Conservation (phyloP, 2,113 vertebrate species). For the Montifringilla adamsi region DNA sequence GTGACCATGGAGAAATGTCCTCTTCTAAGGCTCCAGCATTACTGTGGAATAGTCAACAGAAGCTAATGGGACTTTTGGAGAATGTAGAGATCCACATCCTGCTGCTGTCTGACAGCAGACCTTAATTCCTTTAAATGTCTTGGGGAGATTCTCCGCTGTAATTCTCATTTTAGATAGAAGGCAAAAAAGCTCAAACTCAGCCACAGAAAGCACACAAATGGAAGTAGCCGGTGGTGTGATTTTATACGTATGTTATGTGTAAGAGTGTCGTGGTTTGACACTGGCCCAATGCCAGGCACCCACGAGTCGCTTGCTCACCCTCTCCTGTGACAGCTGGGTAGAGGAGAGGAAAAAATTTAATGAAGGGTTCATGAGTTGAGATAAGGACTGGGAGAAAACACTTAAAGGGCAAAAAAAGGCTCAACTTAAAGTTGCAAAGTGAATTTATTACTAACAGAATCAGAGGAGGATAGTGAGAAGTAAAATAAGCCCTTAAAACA, state of each 20-base stretch:
- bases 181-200: background rate
- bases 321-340: background rate
- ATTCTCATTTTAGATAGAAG: background rate
- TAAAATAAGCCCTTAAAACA: background rate
- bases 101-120: background rate
- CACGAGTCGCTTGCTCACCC: accelerated
- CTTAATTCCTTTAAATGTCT: background rate
- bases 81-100: background rate
- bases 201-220: background rate
- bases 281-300: background rate
- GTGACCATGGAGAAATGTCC: background rate
- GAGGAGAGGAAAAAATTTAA: background rate
- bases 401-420: background rate
- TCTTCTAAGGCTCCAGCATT: background rate
- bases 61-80: background rate
- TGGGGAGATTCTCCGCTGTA: background rate
- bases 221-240: background rate
- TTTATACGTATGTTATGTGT: background rate
- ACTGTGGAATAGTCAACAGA: background rate
- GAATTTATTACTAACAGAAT: background rate
- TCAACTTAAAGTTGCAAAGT: background rate
- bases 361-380: background rate
- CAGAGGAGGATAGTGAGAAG: background rate
- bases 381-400: background rate
- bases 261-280: background rate